Base-by-base conservation (phyloP, 2,888 invertebrate species). In the Neocrepidodera transversa region DNA sequence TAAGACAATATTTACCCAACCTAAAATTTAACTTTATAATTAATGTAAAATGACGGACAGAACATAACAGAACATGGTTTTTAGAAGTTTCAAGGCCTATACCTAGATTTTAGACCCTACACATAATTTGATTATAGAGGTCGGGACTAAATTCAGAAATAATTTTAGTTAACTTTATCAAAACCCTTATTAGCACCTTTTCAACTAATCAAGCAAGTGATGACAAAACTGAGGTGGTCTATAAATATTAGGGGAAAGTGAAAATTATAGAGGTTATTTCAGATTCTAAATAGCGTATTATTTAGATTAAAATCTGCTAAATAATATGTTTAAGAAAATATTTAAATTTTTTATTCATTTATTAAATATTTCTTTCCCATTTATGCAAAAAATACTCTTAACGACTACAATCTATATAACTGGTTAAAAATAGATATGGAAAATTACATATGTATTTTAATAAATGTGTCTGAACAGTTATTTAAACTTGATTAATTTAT, bases 51-150 rank as follows among this genome's bases (percentile, higher is more conserved):
- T 26, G 36, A 20, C 13, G 38, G 26, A 38, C 50, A 2, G 38
- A 14, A n/a, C n/a, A n/a, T 26, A 14, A 26, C 50, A 16, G 3
- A 14, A 42, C 11, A 28, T 17, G 28, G 42, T 40, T 52, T 52
- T 30, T 28, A 30, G 51, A 16, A 40, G 17, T 42, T 42, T 28
- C 26, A 40, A 10, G 51, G 23, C 13, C 20, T 23, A 20, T 16
- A 56, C 51, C 47, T 56, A 51, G 14, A 60, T 60, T 52, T 47
- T 47, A 47, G 47, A 51, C 51, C 51, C 38, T 47, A 32, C 35
- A n/a, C 35, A 47, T 60, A 60, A 60, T 48, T 56, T 49, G 40
- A 60, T 60, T 60, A 60, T 56, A 38, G 32, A 42, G 56, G 56
- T 48, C 56, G 52, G 42, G 60, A 17, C 13, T 43, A 30, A 52